phyloP scores from a whole-genome alignment of 2,113 vertebrate species.

The Monopterus albus region DNA sequence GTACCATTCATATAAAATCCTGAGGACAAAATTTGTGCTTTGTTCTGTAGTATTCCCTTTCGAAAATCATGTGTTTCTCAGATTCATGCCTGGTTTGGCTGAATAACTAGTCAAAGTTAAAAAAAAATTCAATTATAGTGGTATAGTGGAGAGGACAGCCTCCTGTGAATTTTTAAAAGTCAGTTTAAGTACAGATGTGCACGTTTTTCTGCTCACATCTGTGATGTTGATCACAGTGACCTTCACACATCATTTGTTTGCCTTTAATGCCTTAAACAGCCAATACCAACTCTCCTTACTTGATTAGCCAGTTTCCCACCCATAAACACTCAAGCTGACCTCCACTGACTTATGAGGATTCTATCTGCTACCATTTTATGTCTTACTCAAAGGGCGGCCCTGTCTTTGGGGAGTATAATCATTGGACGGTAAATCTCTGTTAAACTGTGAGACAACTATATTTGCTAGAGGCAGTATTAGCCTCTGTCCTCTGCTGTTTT shows the following conservation, averaged over 20 bases:
- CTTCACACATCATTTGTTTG: conserved; percentile 59
- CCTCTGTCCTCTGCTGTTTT: conserved; percentile 35
- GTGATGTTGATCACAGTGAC: conserved; percentile 29
- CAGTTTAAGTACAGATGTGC: conserved; percentile 12
- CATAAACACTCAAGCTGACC: conserved; percentile 44
- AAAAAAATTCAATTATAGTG: background rate
- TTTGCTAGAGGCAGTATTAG: conserved; percentile 51
- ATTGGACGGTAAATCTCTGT: conserved; percentile 64
- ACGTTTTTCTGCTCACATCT: conserved; percentile 5
- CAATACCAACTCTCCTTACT: conserved; percentile 49
- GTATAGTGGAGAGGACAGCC: conserved; percentile 1
- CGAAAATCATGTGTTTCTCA: background rate
- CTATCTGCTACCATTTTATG: conserved; percentile 45
- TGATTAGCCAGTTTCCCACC: conserved; percentile 54
- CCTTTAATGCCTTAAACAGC: conserved; percentile 47
- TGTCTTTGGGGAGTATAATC: conserved; percentile 48
- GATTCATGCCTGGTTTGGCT: background rate
- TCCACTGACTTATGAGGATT: conserved; percentile 57
- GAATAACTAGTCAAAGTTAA: conserved; percentile 10
- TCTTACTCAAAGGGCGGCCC: conserved; percentile 42
- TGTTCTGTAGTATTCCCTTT: background rate
- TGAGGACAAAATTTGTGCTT: background rate
- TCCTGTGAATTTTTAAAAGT: conserved; percentile 16
- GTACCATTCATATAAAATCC: background rate
- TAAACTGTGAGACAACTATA: conserved; percentile 61